Evolutionary conservation across 2,888 invertebrate genomes (phyloP).

Genomic region (Lacanobia wlatinum): DNA sequence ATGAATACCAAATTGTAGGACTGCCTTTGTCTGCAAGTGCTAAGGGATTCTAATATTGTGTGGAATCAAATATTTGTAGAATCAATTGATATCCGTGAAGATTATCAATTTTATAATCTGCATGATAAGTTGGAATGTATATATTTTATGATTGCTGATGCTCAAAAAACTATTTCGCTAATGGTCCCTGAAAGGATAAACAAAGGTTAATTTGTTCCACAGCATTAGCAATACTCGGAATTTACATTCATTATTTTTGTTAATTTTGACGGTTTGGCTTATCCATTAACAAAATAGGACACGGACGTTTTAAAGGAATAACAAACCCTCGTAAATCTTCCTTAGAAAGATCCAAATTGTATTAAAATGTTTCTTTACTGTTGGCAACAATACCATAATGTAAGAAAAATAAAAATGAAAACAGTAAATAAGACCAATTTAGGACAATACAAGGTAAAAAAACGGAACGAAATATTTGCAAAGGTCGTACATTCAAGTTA

Average conservation of each 20-base stretch:
- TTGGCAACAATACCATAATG: constrained; percentile 32
- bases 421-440: constrained; percentile 33
- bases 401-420: constrained; percentile 8
- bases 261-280: constrained; percentile 37
- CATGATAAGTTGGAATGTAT: neutral
- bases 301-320: constrained; percentile 30
- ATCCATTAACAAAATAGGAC: constrained; percentile 41
- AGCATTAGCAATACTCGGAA: constrained; percentile 26
- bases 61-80: constrained; percentile 16
- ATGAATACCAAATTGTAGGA: constrained; percentile 12
- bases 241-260: constrained; percentile 30
- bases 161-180: constrained; percentile 18
- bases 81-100: constrained; percentile 5
- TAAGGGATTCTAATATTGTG: constrained; percentile 12
- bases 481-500: constrained; percentile 44
- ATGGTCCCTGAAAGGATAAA: constrained; percentile 21
- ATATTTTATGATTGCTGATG: neutral
- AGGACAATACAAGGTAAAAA: constrained; percentile 21
- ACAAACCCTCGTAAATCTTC: constrained; percentile 33
- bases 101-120: constrained; percentile 1
- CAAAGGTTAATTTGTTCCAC: constrained; percentile 35
- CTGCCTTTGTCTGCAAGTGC: constrained; percentile 3
- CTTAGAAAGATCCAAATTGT: constrained; percentile 35
- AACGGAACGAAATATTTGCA: constrained; percentile 31
- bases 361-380: constrained; percentile 34